Evolutionary conservation across 2,797 vertebrate genomes (phyloP), one percentile per base, ranked within the genome.

Genomic region (Tarsius wallacei): DNA sequence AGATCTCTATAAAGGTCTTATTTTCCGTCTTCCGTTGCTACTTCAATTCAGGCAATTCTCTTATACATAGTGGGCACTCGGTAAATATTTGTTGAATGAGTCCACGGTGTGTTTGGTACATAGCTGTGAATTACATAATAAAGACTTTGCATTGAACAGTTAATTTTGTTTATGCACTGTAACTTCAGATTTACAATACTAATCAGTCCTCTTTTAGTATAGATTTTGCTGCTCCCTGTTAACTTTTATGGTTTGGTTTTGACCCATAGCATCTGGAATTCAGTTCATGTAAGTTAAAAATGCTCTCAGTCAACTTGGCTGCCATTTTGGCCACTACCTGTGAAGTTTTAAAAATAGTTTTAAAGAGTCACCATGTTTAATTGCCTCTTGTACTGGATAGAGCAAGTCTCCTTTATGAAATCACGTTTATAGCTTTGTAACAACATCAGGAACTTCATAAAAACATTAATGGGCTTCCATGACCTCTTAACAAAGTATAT

Each of bases 291-390:
- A 81, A 93, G 8, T 90, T 96, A 73, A 84, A 95, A 91, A 70
- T 92, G 51, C 49, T 92, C 28, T 96, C 57, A 77, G 31, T 91
- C 53, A 76, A 28, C 19, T 88, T 96, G 89, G 31, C 66, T 90
- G 91, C 26, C 68, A 82, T 51, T 28, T 81, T 92, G 82, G 42
- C 71, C n/a, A 93, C 76, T 96, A 76, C 24, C 71, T 96, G 16
- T 94, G 68, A 92, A 94, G 77, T 68, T 93, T 96, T 95, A 91
- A 95, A 97, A 96, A 71, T 87, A 95, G 90, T 94, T 96, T 57
- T 55, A 86, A 85, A 71, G 87, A 84, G 22, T 86, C 33, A 83
- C 2, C 2, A 13, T 86, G 95, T 80, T 36, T 63, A 87, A 74
- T 88, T 92, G 36, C 55, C 42, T 94, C 47, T 13, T 91, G 8